Conservation (phyloP, 2,113 vertebrate genomes). For the Diadophis punctatus region DNA sequence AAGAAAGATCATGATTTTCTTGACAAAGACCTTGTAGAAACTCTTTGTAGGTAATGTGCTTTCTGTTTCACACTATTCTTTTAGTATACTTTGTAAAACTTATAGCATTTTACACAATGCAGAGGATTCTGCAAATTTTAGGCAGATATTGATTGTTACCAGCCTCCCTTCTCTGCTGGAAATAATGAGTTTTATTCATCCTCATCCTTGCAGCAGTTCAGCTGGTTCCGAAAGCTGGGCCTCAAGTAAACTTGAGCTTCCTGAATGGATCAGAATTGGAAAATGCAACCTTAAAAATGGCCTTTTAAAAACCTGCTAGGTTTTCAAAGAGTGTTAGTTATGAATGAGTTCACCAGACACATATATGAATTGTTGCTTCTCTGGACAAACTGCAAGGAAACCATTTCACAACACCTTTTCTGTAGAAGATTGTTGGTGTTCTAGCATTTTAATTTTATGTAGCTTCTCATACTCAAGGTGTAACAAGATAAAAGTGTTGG, state of each 20-base stretch:
- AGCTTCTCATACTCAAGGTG: background rate
- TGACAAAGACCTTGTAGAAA: constrained; percentile 96
- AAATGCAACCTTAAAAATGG: background rate
- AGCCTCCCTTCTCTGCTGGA: background rate
- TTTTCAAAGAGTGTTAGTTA: background rate
- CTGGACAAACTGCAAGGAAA: background rate
- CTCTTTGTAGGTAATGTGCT: constrained; percentile 89
- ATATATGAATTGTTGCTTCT: background rate
- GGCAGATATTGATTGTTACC: background rate
- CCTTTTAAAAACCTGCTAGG: background rate
- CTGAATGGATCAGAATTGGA: background rate
- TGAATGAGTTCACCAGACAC: background rate
- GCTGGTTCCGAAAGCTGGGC: background rate
- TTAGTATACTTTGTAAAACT: background rate
- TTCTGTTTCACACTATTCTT: constrained; percentile 27
- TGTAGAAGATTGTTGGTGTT: background rate
- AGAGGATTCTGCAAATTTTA: background rate
- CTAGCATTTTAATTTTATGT: background rate
- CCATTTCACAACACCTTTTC: background rate
- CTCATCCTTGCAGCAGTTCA: background rate
- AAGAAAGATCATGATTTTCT: constrained; percentile 98
- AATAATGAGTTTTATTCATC: background rate
- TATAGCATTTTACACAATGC: background rate
- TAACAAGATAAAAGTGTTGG: background rate
- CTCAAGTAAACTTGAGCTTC: background rate